Conservation (phyloP, 2,113 vertebrate species). For the Bungarus multicinctus region DNA sequence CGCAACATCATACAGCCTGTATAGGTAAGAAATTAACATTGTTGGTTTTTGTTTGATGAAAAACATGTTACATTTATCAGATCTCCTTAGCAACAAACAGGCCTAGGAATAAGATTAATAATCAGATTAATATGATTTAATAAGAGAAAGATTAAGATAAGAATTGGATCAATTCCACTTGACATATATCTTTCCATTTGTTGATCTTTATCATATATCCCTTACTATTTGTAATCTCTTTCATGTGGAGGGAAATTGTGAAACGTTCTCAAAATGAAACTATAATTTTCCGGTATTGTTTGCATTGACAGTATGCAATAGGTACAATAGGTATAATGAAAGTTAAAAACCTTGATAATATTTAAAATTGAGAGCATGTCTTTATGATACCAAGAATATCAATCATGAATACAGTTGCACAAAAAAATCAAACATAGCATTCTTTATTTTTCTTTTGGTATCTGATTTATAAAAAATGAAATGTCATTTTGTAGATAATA, state of each 20-base stretch:
- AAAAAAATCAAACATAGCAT: background rate
- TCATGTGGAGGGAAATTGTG: background rate
- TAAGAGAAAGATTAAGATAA: background rate
- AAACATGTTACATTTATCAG: background rate
- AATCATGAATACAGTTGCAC: background rate
- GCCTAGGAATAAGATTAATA: background rate
- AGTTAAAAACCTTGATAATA: background rate
- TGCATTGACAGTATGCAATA: background rate
- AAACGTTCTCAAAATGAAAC: background rate
- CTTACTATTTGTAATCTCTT: slow-evolving; percentile 25
- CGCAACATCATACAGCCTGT: slow-evolving; percentile 82
- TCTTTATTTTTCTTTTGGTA: background rate
- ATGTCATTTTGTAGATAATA: slow-evolving; percentile 73
- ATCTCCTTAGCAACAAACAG: background rate
- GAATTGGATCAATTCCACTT: background rate
- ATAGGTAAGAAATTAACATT: slow-evolving; percentile 70
- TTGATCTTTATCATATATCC: slow-evolving; percentile 5
- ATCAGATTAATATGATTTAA: background rate
- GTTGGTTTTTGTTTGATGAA: background rate
- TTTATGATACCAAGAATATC: background rate
- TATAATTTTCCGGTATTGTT: background rate
- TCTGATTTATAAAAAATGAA: background rate
- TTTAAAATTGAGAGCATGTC: background rate
- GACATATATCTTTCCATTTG: slow-evolving; percentile 33
- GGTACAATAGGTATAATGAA: background rate